A percentile compares a stretch with the other conserved stretches of the same genome.
These are phyloP conservation scores for Trypoxylon attenuatum DNA, from an alignment of 2,888 invertebrate species.

Conservation along the genomic window DNA sequence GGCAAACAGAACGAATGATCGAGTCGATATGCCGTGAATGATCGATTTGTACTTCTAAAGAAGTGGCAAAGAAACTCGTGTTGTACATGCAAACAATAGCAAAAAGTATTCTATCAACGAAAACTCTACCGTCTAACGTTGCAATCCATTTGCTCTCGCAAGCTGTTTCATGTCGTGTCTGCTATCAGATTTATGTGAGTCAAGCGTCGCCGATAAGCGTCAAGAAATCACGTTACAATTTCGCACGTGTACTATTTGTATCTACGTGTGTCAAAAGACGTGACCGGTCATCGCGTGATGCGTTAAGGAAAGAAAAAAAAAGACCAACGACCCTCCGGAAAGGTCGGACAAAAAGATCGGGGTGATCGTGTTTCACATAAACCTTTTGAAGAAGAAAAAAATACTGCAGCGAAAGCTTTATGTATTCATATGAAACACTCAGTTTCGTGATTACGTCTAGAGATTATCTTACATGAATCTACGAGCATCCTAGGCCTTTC, in stretches of 20 bases:
- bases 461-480: slow-evolving; percentile 52
- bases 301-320: too few relatives aligned
- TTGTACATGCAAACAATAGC: slow-evolving; percentile 30
- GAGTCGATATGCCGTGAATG: too few relatives aligned
- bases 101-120: slow-evolving; percentile 18
- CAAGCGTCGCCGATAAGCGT: not conserved
- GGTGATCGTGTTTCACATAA: slow-evolving; percentile 47
- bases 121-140: slow-evolving; percentile 16
- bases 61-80: slow-evolving; percentile 3
- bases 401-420: slow-evolving; percentile 30
- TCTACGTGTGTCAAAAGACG: too few relatives aligned
- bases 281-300: too few relatives aligned
- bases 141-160: slow-evolving; percentile 31
- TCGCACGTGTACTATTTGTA: not conserved
- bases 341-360: not conserved
- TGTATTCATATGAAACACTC: slow-evolving; percentile 4
- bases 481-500: slow-evolving; percentile 70
- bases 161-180: slow-evolving; percentile 21
- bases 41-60: too few relatives aligned
- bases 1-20: too few relatives aligned
- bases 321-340: too few relatives aligned
- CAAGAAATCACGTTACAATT: not conserved
- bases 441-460: slow-evolving; percentile 21
- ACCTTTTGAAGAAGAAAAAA: slow-evolving; percentile 44
- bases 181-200: slow-evolving; percentile 38